Evolutionary conservation across 2,797 vertebrate species (phyloP).

Genomic region (Pteronotus mesoamericanus): DNA sequence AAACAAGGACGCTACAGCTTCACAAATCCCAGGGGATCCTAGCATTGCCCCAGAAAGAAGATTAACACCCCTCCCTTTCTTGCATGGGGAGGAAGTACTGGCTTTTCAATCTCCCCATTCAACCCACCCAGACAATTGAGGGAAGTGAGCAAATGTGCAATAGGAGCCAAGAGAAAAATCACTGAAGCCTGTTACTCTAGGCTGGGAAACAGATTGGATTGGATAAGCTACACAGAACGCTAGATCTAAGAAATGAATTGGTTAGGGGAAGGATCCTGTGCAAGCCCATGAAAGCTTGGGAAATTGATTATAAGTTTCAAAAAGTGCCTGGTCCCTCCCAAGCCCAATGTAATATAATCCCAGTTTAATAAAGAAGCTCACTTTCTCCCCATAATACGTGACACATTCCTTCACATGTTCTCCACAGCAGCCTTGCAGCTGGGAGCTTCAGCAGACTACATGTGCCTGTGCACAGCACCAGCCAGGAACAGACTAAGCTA

Average conservation of each 20-base stretch:
- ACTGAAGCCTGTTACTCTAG: background rate
- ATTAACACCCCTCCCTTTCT: background rate
- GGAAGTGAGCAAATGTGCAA: background rate
- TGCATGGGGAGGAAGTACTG: rapidly evolving
- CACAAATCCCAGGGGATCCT: background rate
- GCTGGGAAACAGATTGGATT: background rate
- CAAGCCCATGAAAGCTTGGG: background rate
- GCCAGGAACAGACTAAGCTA: background rate
- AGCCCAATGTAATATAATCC: background rate
- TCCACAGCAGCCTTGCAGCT: background rate
- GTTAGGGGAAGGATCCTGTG: background rate
- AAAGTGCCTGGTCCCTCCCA: background rate
- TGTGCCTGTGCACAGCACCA: too few relatives aligned
- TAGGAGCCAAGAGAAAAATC: background rate
- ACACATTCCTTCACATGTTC: background rate
- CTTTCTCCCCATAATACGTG: background rate
- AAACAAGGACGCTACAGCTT: background rate
- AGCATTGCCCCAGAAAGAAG: background rate
- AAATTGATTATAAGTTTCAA: background rate
- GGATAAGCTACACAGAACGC: background rate
- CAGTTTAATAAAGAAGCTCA: background rate
- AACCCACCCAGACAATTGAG: background rate
- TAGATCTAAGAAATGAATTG: background rate
- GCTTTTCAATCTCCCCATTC: background rate
- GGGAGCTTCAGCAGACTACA: background rate